Evolutionary conservation across 1,140 invertebrate genomes (phyloP).

Genomic region (Diachasmimorpha longicaudata): DNA sequence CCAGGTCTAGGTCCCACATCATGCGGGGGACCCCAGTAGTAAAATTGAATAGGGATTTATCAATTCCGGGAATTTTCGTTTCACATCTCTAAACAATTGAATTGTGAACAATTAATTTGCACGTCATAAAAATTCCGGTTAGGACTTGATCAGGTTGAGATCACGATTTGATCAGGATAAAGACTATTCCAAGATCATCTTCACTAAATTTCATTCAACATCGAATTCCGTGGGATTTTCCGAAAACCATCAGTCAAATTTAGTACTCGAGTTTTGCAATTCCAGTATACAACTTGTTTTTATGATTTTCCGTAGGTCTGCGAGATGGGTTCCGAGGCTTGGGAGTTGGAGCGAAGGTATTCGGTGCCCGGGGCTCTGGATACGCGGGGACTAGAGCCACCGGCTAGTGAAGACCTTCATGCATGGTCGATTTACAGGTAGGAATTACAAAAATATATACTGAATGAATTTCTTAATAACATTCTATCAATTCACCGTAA

Average conservation of each 20-base stretch:
- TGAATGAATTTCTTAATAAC: not conserved
- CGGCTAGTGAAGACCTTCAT: slow-evolving; percentile 86
- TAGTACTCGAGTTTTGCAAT: not conserved
- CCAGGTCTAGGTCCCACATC: not conserved
- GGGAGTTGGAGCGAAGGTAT: slow-evolving; percentile 78
- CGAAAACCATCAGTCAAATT: no score
- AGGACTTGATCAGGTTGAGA: no score
- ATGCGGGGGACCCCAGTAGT: no score
- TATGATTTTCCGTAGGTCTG: not conserved
- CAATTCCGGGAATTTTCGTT: not conserved
- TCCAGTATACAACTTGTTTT: not conserved
- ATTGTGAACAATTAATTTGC: no score
- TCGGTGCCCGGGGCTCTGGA: slow-evolving; percentile 80
- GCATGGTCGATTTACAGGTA: slow-evolving; percentile 95
- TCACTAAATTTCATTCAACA: no score
- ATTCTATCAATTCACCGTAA: not conserved
- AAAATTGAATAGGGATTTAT: not conserved
- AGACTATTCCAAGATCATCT: no score
- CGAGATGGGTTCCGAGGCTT: slow-evolving; percentile 63
- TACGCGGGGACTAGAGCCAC: slow-evolving; percentile 66
- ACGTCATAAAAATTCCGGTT: no score
- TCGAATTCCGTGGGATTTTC: no score
- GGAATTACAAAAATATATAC: slow-evolving; percentile 20
- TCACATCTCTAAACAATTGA: no score
- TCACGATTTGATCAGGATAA: no score